Conservation (phyloP, 2,113 vertebrate species). For the Cricetomys ansorgei region DNA sequence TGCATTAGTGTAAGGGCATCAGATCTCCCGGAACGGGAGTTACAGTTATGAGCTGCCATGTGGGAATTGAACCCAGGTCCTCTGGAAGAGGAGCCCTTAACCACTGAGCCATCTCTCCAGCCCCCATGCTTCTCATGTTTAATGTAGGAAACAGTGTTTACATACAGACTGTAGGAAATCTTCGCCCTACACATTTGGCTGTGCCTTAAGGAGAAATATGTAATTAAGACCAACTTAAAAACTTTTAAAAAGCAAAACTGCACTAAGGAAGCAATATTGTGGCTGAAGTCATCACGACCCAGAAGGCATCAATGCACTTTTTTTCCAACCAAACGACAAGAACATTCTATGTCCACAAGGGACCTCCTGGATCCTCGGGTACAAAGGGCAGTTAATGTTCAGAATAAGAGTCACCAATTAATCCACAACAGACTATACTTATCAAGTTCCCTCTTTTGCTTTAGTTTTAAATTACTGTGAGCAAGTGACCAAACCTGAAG, state of each 20-base stretch:
- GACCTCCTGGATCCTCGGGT: neutral
- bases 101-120: too few relatives aligned
- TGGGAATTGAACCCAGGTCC: too few relatives aligned
- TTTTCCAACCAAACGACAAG: neutral
- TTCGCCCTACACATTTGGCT: neutral
- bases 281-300: neutral
- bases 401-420: slow-evolving; percentile 50
- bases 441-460: slow-evolving; percentile 35
- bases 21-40: too few relatives aligned
- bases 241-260: neutral
- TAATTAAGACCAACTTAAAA: slow-evolving; percentile 18
- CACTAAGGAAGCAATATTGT: neutral
- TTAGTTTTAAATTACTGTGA: slow-evolving; percentile 32
- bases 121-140: slow-evolving; percentile 58
- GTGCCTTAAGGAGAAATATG: neutral
- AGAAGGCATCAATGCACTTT: neutral
- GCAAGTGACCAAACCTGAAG: slow-evolving; percentile 14
- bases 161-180: neutral
- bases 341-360: neutral
- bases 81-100: too few relatives aligned
- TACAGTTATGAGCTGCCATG: too few relatives aligned
- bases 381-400: slow-evolving; percentile 59
- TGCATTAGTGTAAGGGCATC: too few relatives aligned
- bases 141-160: slow-evolving; percentile 42
- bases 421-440: neutral